Base-by-base conservation (phyloP, 1,140 invertebrate species). In the Drosophila novamexicana region DNA sequence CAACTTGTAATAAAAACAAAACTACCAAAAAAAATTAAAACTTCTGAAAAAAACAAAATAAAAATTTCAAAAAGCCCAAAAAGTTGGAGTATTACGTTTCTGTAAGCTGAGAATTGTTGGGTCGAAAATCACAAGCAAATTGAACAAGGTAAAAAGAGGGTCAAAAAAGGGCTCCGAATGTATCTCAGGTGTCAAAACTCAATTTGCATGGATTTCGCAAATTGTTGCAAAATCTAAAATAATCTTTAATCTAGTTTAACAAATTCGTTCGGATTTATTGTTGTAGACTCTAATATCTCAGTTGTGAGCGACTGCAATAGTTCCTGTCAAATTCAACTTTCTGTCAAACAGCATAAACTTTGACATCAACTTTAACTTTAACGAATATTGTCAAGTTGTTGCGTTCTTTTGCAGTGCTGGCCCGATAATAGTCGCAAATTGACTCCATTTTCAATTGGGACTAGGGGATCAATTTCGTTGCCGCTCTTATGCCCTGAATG, bases 31-130 rank as follows among this genome's bases (percentile, higher is more conserved):
- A 77, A 77, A n/a, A n/a, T n/a, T n/a, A 22, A 22, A 22, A 22
- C 22, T 22, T 22, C 22, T 22, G 2, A 29, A 29, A 29, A 29
- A 29, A 29, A 29, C 2, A 29, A 5, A 76, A 80, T 47, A 84
- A 84, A 83, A 59, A 71, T 62, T 81, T 82, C 79, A 72, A 79
- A 83, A 81, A 83, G 82, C 75, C 79, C 16, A 67, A 36, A 44
- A 29, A 53, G 10, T 29, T 47, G 10, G 36, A 8, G 4, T 18
- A 32, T 34, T 47, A 40, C 8, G 10, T 40, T 53, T 32, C 29
- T 42, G 44, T 45, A 45, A 1, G 9, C 8, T 37, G 50, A 6
- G 0, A 56, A 56, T 34, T 12, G 14, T 14, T 14, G 14, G 14
- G 5, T 12, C 9, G 0, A 22, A 9, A 10, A 49, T 16, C 8